These are phyloP conservation scores for Castor canadensis DNA, from an alignment of 2,113 vertebrate species.

Conservation along the genomic window DNA sequence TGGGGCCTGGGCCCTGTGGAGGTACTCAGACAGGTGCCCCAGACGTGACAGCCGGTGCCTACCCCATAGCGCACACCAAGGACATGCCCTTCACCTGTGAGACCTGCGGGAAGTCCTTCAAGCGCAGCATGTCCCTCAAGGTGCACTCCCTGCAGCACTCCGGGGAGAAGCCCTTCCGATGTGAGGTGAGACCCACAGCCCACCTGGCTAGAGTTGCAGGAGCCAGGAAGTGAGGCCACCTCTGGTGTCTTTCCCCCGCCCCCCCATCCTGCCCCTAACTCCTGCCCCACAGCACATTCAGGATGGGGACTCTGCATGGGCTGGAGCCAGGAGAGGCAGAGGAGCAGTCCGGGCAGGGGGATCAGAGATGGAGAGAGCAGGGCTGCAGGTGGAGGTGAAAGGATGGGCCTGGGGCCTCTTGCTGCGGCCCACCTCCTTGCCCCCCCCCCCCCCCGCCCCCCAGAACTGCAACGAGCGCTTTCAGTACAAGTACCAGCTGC, in stretches of 20 bases:
- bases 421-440: not conserved
- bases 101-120: slow-evolving; percentile 98
- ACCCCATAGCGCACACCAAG: slow-evolving; percentile 93
- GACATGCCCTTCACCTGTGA: slow-evolving; percentile 99
- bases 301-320: not conserved
- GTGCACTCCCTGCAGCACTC: slow-evolving; percentile 98
- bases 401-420: no score
- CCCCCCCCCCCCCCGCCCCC: rapidly evolving
- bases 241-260: no score
- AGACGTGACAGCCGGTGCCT: not conserved
- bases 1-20: not conserved
- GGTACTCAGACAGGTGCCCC: not conserved
- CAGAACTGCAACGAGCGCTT: slow-evolving; percentile 97
- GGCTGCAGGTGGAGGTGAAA: no score
- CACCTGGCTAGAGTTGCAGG: not conserved
- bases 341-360: not conserved
- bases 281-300: not conserved
- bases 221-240: no score
- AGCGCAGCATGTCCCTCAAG: slow-evolving; percentile 98
- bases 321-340: not conserved
- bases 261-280: not conserved
- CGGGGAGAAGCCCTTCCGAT: slow-evolving; percentile 97
- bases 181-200: slow-evolving; percentile 88
- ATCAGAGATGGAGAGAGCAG: not conserved
- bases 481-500: slow-evolving; percentile 97